Base-by-base conservation (phyloP, 64 coral and sea anemone species). In the Porites lutea region DNA sequence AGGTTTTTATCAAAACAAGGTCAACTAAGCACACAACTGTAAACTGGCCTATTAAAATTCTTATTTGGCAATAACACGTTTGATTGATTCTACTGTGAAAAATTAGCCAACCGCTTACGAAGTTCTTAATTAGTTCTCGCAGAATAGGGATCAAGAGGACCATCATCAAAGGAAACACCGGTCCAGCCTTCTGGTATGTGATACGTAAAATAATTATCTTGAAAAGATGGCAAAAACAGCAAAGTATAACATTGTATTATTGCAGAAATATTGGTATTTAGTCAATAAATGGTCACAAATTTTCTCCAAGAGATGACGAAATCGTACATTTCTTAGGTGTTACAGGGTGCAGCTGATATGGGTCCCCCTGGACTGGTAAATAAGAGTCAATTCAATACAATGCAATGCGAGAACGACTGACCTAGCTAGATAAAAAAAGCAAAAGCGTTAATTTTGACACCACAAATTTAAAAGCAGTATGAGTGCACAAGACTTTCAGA, bases 111-210 rank as follows among this genome's bases (percentile, higher is more conserved):
- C 67, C 67, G 67, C 67, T 71, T 27, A 71, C 16, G 67, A 27
- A 71, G 67, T 21, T 71, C 67, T 71, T 14, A 71, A 71, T 71
- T 71, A 71, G 67, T 71, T 71, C 67, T 71, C 15, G 21, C 67
- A 71, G 67, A 71, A 22, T 71, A 71, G 67, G 67, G 67, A n/a
- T n/a, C n/a, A n/a, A n/a, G n/a, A n/a, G n/a, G n/a, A n/a, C n/a
- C n/a, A n/a, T n/a, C n/a, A n/a, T n/a, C n/a, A n/a, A n/a, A n/a
- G n/a, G n/a, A n/a, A n/a, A n/a, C n/a, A n/a, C n/a, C n/a, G n/a
- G n/a, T n/a, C n/a, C n/a, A n/a, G n/a, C n/a, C n/a, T n/a, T n/a
- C n/a, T n/a, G 58, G 58, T 60, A 13, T 60, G 58, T 60, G 58
- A n/a, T n/a, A n/a, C n/a, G n/a, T n/a, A n/a, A n/a, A n/a, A 13